Evolutionary conservation across 1,140 invertebrate genomes (phyloP).

Genomic region (Pararge aegeria): DNA sequence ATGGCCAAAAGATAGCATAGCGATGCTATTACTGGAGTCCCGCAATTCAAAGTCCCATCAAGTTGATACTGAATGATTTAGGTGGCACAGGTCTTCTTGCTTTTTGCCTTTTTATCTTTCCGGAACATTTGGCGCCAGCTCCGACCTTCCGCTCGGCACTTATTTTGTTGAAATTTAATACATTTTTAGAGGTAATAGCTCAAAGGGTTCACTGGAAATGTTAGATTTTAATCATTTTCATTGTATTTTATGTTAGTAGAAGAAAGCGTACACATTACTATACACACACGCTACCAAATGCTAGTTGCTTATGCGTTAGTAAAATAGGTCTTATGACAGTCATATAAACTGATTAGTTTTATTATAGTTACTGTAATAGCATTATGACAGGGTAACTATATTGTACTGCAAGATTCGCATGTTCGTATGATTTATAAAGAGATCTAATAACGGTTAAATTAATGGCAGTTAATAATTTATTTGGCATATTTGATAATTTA

Average conservation of each 20-base stretch:
- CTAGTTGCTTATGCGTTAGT: too few species aligned
- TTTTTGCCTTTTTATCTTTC: conserved; percentile 50
- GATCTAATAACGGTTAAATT: too few species aligned
- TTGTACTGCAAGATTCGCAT: too few species aligned
- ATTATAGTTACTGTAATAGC: too few species aligned
- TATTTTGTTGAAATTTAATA: conserved; percentile 37
- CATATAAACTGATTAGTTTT: too few species aligned
- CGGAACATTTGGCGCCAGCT: conserved; percentile 43
- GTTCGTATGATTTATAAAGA: too few species aligned
- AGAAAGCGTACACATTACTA: too few species aligned
- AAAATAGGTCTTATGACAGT: too few species aligned
- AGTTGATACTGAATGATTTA: conserved; percentile 44
- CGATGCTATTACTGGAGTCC: background rate
- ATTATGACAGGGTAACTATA: too few species aligned
- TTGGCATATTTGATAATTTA: too few species aligned
- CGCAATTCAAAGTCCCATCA: conserved; percentile 13
- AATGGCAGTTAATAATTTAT: too few species aligned
- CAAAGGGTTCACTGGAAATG: conserved; percentile 8
- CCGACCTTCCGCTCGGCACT: conserved; percentile 27
- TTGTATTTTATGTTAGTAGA: background rate
- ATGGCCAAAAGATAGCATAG: background rate
- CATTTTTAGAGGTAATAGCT: conserved; percentile 17
- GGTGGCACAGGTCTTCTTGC: conserved; percentile 33
- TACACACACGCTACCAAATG: too few species aligned
- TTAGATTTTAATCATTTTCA: background rate